Conservation (phyloP, 2,888 invertebrate genomes). For the Megastigmus dorsalis region DNA sequence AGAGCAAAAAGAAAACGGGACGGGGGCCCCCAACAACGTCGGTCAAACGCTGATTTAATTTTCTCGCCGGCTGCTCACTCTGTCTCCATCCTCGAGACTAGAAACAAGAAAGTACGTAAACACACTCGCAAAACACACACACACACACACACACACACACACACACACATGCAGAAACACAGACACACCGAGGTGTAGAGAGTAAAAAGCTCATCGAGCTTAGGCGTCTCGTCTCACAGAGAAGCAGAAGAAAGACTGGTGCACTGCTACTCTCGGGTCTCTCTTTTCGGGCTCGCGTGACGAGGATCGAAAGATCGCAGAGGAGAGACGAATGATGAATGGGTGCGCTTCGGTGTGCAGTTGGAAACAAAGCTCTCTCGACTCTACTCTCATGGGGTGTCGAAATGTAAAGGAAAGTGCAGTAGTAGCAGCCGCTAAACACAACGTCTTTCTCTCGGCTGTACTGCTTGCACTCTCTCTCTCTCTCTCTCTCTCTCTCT, state of each 20-base stretch:
- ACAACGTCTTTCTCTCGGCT: neutral
- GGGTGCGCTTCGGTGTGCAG: slow-evolving; percentile 2
- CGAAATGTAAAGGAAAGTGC: slow-evolving; percentile 9
- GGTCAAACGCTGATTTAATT: slow-evolving; percentile 35
- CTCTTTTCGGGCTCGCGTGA: too few species aligned
- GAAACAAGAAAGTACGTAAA: neutral
- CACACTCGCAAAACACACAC: too few species aligned
- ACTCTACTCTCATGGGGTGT: slow-evolving; percentile 8
- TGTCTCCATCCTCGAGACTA: too few species aligned
- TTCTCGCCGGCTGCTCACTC: neutral
- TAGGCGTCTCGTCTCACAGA: neutral
- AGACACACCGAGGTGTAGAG: too few species aligned
- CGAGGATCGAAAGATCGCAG: slow-evolving; percentile 25
- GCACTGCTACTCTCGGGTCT: too few species aligned
- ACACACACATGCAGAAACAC: too few species aligned
- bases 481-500: too few species aligned
- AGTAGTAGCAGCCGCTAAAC: slow-evolving; percentile 5
- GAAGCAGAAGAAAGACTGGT: neutral
- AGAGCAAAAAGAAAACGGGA: neutral
- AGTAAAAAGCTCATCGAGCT: slow-evolving; percentile 11
- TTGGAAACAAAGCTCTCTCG: slow-evolving; percentile 35
- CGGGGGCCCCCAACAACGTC: neutral
- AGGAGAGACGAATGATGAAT: slow-evolving; percentile 47
- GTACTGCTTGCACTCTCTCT: too few species aligned
- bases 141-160: too few species aligned